Base-by-base conservation (phyloP, 92 coral and sea anemone genomes). In the Epizoanthus scotinus region DNA sequence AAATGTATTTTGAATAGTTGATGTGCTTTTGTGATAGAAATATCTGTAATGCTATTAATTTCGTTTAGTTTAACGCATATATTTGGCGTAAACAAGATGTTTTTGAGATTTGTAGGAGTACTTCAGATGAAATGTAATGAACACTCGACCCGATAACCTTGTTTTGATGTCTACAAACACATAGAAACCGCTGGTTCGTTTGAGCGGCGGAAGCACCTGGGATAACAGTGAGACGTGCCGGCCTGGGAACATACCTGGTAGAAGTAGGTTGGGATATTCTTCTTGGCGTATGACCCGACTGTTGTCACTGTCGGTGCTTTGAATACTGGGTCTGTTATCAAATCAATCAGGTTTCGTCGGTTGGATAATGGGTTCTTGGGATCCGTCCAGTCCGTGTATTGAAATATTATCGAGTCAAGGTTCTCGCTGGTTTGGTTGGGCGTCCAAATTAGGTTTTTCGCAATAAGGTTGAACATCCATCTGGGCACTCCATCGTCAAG, bases 351-450 rank as follows among this genome's bases (percentile, higher is more conserved):
- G 22, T 68, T 68, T 68, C 73, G 18, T 38, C 73, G 57, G 55
- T 68, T 68, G 34, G 55, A 38, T 3, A 28, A 38, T 4, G 73
- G 73, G 24, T 68, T 55, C 0, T 40, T 17, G 7, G 73, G 73
- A 68, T 68, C 31, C 1, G 14, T 6, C 73, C 73, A 69, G 74
- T 69, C n/a, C 29, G 74, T 69, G 74, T 69, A 69, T 42, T 69
- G 55, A 42, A 69, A 69, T 55, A 69, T 21, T 38, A 69, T 69
- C 9, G 74, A 69, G 10, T 20, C 74, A 31, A 15, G 31, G 56
- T 69, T 40, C 49, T 42, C 74, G 55, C 49, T 69, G 28, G 74
- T 69, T 20, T 69, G 74, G 22, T 69, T 42, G 7, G 55, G 21
- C n/a, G 74, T 69, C 74, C 74, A 69, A 53, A 40, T 28, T 21